Evolutionary conservation across 92 coral and sea anemone genomes (phyloP).

Genomic region (Pocillopora meandrina): DNA sequence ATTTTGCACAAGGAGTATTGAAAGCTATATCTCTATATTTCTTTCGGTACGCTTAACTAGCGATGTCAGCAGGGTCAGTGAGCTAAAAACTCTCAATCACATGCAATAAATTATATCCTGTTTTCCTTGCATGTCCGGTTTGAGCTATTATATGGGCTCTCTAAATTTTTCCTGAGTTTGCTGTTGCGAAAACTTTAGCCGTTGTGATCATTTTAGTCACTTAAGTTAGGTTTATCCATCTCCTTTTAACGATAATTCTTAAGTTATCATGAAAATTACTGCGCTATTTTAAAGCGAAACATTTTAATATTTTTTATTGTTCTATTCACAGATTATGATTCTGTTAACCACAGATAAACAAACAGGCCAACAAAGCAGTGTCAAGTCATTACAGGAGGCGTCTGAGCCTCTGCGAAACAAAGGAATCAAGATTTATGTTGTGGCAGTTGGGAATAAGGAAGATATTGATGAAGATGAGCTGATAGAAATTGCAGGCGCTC

Average conservation of each 20-base stretch:
- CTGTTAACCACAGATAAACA: constrained; percentile 58
- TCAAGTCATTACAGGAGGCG: constrained; percentile 38
- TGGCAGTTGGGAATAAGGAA: constrained; percentile 46
- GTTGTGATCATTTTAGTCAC: no score
- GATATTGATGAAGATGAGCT: constrained; percentile 28
- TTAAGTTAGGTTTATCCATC: no score
- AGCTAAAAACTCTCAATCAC: neutral
- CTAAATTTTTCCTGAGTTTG: no score
- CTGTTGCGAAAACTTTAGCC: no score
- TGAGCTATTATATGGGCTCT: no score
- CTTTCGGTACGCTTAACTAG: neutral
- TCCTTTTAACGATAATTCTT: no score
- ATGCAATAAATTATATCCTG: no score
- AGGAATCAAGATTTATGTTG: constrained; percentile 48
- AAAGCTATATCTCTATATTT: no score
- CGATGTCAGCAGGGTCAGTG: neutral
- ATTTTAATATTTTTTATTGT: neutral
- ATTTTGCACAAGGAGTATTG: no score
- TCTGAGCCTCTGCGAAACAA: constrained; percentile 45
- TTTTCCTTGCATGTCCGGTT: no score
- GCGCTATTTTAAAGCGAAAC: neutral
- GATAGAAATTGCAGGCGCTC: constrained; percentile 40
- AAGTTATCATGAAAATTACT: no score
- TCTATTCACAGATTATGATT: constrained; percentile 28
- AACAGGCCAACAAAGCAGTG: constrained; percentile 43